A percentile compares a stretch with the other conserved stretches of the same genome.
phyloP scores from a whole-genome alignment of 1,140 invertebrate genomes.

The Lamellibrachia luymesi region DNA sequence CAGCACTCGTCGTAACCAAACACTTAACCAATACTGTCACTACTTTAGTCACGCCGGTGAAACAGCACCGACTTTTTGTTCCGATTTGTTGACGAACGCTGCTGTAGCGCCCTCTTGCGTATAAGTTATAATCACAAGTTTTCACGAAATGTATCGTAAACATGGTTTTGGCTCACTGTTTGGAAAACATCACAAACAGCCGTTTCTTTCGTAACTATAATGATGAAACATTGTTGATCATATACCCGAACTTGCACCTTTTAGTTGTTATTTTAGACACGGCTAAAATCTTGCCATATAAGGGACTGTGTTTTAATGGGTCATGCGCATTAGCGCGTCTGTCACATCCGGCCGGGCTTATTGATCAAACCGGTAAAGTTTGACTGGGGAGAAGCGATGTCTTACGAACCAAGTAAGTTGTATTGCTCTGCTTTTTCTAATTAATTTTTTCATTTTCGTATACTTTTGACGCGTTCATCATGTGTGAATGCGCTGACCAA shows the following conservation, averaged over 20 bases:
- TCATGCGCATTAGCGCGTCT: neutral
- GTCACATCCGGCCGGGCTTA: neutral
- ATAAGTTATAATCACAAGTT: neutral
- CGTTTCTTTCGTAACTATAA: neutral
- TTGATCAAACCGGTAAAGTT: slow-evolving; percentile 5
- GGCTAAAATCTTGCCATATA: neutral
- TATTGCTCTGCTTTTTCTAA: neutral
- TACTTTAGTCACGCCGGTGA: neutral
- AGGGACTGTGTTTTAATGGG: neutral
- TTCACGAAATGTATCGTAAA: neutral
- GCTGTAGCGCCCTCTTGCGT: neutral
- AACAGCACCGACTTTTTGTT: neutral
- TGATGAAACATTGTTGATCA: neutral
- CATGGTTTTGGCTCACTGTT: neutral
- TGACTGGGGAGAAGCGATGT: neutral
- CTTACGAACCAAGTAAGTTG: neutral
- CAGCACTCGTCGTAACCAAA: neutral
- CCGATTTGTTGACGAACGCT: neutral
- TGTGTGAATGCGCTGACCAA: neutral
- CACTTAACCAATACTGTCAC: neutral
- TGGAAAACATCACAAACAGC: neutral
- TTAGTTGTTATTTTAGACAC: neutral
- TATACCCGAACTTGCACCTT: neutral
- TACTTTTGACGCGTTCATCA: neutral
- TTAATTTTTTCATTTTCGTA: neutral